A percentile compares a stretch with the other conserved stretches of the same genome.
phyloP scores from a whole-genome alignment of 2,113 vertebrate species.

The Ciconia maguari region DNA sequence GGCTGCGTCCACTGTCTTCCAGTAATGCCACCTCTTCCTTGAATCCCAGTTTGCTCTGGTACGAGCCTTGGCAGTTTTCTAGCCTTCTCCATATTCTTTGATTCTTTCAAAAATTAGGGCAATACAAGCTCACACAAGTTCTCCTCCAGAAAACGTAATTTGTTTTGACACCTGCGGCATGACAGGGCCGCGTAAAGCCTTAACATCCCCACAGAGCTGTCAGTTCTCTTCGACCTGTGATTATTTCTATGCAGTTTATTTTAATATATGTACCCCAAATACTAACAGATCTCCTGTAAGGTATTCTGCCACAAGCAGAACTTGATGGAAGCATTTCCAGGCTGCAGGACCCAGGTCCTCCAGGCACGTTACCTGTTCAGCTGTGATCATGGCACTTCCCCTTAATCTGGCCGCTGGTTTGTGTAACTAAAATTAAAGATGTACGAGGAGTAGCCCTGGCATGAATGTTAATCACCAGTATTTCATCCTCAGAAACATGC shows the following conservation, averaged over 20 bases:
- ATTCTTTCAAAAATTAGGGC: not conserved
- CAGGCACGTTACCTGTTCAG: not conserved
- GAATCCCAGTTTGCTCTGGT: not conserved
- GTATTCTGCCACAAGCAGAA: accelerated
- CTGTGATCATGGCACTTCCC: not conserved
- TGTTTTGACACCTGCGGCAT: not conserved
- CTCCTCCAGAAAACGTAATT: not conserved
- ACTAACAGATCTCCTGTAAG: not conserved
- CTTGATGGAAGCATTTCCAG: not conserved
- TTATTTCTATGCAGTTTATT: not conserved
- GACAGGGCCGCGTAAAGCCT: not conserved
- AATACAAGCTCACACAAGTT: not conserved
- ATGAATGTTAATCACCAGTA: not conserved
- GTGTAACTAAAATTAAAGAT: not conserved
- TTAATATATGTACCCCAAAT: not conserved
- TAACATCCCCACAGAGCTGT: not conserved
- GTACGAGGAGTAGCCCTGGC: not conserved
- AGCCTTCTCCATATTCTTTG: not conserved
- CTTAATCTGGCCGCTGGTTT: not conserved
- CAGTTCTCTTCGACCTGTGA: not conserved
- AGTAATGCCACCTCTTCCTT: accelerated
- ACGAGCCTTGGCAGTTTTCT: accelerated
- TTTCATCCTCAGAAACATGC: not conserved
- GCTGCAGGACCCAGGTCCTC: not conserved
- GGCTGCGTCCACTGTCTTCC: accelerated